phyloP scores from a whole-genome alignment of 2,113 vertebrate genomes.

The Tapirus terrestris region DNA sequence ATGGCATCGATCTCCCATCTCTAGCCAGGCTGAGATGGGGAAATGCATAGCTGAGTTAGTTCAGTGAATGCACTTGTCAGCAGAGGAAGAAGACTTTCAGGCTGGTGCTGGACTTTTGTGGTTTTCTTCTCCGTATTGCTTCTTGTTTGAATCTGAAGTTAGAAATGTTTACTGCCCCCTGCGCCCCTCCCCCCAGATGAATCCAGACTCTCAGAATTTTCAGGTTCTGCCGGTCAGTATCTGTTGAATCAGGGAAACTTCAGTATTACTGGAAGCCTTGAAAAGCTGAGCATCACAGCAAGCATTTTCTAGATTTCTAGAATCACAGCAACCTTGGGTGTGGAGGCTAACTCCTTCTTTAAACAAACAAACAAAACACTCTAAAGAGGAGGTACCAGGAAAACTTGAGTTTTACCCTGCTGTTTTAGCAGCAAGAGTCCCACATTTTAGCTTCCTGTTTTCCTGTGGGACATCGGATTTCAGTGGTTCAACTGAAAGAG shows the following conservation, averaged over 20 bases:
- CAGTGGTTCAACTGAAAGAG: not conserved
- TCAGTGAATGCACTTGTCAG: not conserved
- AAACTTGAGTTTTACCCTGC: not conserved
- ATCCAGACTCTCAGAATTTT: not conserved
- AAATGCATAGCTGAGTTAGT: not conserved
- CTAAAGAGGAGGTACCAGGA: not conserved
- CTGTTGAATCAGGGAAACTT: not conserved
- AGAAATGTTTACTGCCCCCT: not conserved
- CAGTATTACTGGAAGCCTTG: not conserved
- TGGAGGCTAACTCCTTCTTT: not conserved
- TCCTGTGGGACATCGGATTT: not conserved
- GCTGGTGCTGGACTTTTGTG: not conserved
- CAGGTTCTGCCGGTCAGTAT: not conserved
- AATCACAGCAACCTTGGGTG: not conserved
- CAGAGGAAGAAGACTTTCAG: not conserved
- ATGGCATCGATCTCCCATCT: too few species aligned
- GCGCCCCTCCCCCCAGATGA: too few species aligned
- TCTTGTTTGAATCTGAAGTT: not conserved
- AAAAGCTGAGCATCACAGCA: not conserved
- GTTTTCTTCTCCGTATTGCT: not conserved
- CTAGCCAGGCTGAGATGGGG: not conserved
- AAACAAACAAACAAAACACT: not conserved
- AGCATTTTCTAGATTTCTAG: not conserved
- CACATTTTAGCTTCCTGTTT: not conserved
- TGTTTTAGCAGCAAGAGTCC: not conserved